Conservation (phyloP, 2,113 vertebrate genomes). For the Platysteira castanea region DNA sequence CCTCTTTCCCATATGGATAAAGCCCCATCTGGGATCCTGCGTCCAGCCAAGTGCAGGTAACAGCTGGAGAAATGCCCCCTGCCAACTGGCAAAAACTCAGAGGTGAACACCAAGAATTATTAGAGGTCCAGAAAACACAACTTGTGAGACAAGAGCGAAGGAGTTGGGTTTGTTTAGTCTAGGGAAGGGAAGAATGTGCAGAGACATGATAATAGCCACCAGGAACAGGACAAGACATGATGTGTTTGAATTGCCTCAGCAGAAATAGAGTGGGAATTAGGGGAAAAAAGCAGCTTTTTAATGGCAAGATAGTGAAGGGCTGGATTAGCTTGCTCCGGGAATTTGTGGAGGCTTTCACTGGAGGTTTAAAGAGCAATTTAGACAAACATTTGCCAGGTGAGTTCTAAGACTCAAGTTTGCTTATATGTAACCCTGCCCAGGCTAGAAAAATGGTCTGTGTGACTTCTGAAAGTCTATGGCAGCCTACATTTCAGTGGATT, state of each 20-base stretch:
- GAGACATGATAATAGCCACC: neutral
- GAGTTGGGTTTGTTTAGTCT: conserved; percentile 49
- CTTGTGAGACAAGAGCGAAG: neutral
- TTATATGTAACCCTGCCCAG: neutral
- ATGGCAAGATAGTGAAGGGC: neutral
- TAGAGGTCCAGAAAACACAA: neutral
- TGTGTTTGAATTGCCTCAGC: neutral
- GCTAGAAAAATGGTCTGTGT: neutral
- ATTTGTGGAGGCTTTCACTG: neutral
- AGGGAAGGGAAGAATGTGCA: neutral
- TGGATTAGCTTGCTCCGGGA: neutral
- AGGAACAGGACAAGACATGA: neutral
- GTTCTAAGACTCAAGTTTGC: neutral
- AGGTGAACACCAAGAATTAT: neutral
- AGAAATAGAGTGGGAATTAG: neutral
- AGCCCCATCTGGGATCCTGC: neutral
- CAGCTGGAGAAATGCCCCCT: neutral
- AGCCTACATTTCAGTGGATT: neutral
- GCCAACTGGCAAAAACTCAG: neutral
- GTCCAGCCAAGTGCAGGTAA: neutral
- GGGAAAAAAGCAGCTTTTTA: neutral
- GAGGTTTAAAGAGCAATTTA: neutral
- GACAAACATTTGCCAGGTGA: conserved; percentile 14
- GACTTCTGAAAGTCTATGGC: neutral
- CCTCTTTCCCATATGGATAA: neutral